Percentiles rank a stretch among this genome's conserved stretches.
Evolutionary conservation across 2,797 vertebrate species (phyloP).

Genomic region (Antrozous pallidus): DNA sequence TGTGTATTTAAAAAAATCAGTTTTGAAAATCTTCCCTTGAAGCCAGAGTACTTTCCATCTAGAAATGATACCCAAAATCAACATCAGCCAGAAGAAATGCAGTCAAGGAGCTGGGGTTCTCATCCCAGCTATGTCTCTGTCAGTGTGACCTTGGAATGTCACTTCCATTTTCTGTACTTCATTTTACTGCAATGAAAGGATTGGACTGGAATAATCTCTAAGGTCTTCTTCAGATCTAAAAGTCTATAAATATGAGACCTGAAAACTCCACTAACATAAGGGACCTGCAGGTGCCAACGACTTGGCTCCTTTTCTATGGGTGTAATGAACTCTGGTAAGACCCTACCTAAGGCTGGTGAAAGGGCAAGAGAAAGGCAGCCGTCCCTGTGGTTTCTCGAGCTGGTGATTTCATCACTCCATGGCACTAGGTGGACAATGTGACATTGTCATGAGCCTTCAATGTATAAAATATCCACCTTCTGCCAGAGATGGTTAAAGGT

Average conservation of each 20-base stretch:
- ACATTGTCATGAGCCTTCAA: background rate
- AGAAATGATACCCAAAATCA: background rate
- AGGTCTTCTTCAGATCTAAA: background rate
- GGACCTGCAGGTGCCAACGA: background rate
- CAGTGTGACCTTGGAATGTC: background rate
- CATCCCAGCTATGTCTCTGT: background rate
- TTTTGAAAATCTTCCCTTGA: background rate
- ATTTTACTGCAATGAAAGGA: background rate
- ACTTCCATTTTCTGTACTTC: background rate
- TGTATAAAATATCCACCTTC: background rate
- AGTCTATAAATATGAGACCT: constrained; percentile 47
- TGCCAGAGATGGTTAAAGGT: background rate
- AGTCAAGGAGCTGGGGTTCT: background rate
- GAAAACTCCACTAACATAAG: constrained; percentile 38
- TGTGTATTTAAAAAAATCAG: background rate
- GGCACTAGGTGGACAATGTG: background rate
- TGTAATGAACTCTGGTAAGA: background rate
- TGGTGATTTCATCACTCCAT: background rate
- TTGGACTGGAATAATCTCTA: background rate
- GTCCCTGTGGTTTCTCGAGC: background rate
- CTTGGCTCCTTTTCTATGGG: background rate
- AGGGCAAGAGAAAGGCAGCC: background rate
- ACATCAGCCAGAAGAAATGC: background rate
- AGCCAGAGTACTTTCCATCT: background rate
- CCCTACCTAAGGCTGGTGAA: background rate